phyloP scores from a whole-genome alignment of 2,113 vertebrate species.

The Serilophus lunatus region DNA sequence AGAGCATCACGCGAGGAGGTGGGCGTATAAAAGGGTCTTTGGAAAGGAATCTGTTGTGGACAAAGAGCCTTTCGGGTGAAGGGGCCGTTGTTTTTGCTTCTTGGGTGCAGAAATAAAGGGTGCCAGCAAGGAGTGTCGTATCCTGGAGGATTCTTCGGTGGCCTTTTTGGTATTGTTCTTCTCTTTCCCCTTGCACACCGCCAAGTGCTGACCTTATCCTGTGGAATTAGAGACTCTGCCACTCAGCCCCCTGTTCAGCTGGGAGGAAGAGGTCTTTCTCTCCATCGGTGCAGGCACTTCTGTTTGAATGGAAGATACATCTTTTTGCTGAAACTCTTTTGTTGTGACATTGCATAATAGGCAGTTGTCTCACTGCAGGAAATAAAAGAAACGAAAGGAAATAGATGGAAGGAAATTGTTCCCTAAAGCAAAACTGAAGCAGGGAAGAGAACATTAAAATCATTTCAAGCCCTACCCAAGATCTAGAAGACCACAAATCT shows the following conservation, averaged over 20 bases:
- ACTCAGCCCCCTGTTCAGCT: slow-evolving; percentile 24
- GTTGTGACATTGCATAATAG: slow-evolving; percentile 57
- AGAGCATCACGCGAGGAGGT: slow-evolving; percentile 24
- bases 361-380: slow-evolving; percentile 10
- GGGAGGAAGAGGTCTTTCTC: slow-evolving; percentile 39
- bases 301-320: slow-evolving; percentile 19
- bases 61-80: slow-evolving; percentile 4
- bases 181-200: background rate
- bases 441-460: slow-evolving; percentile 1
- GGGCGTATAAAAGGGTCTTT: background rate
- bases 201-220: slow-evolving; percentile 57
- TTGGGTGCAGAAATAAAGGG: slow-evolving; percentile 26
- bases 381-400: slow-evolving; percentile 53
- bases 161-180: slow-evolving; percentile 44
- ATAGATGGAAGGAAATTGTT: slow-evolving; percentile 40
- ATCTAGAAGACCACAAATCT: slow-evolving; percentile 32
- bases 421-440: slow-evolving; percentile 21
- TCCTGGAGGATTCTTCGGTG: slow-evolving; percentile 36
- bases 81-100: slow-evolving; percentile 29
- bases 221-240: slow-evolving; percentile 30
- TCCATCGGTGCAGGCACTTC: background rate
- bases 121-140: slow-evolving; percentile 1
- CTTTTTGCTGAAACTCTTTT: slow-evolving; percentile 51
- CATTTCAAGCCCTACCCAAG: background rate
- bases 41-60: slow-evolving; percentile 15